phyloP scores from a whole-genome alignment of 2,888 invertebrate genomes.

The Imbricaverruca yamaguchii region DNA sequence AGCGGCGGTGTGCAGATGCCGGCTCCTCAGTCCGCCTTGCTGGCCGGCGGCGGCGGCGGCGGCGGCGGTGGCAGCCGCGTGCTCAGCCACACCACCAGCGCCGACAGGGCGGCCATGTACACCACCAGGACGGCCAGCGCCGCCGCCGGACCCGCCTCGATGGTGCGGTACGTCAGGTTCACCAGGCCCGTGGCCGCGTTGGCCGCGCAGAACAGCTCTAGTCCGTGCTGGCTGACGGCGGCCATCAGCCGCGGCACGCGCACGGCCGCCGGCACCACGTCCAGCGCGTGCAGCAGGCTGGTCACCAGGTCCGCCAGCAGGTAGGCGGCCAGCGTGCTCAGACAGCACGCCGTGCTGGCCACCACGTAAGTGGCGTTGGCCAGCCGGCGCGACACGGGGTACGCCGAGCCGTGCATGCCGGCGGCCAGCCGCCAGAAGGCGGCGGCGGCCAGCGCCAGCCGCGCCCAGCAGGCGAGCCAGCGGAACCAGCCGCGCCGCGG shows the following conservation, averaged over 20 bases:
- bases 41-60: too few species aligned
- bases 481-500: conserved; percentile 20
- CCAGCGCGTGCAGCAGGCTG: neutral
- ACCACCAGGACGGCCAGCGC: conserved; percentile 24
- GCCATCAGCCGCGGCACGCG: conserved; percentile 46
- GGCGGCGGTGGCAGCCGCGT: neutral
- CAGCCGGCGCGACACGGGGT: conserved; percentile 62
- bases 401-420: neutral
- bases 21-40: too few species aligned
- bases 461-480: conserved; percentile 33
- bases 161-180: conserved; percentile 62
- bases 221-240: conserved; percentile 69
- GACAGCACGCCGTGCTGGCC: conserved; percentile 50
- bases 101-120: conserved; percentile 29
- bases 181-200: conserved; percentile 78
- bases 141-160: conserved; percentile 31
- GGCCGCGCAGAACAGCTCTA: conserved; percentile 71
- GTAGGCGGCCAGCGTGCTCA: conserved; percentile 44
- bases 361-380: conserved; percentile 74
- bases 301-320: neutral
- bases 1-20: too few species aligned
- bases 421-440: neutral
- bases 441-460: neutral
- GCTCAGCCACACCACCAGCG: neutral
- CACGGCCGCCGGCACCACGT: neutral